Evolutionary conservation across 2,113 vertebrate genomes (phyloP).

Genomic region (Antennarius striatus): DNA sequence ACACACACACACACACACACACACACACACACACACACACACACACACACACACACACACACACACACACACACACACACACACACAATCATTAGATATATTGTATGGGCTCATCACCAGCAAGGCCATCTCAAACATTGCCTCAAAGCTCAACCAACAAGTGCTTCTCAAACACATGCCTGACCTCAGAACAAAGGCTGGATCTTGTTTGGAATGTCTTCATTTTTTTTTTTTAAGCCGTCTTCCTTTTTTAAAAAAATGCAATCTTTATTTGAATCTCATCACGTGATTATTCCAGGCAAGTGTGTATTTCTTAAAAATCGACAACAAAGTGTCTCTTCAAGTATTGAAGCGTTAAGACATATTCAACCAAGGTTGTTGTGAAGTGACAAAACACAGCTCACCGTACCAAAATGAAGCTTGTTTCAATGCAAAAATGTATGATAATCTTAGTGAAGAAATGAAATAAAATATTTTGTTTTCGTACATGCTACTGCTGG

Average conservation of each 20-base stretch:
- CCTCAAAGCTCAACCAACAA: slow-evolving; percentile 80
- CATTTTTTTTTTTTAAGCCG: slow-evolving; percentile 50
- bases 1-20: slow-evolving; percentile 16
- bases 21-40: slow-evolving; percentile 32
- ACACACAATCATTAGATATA: slow-evolving; percentile 16
- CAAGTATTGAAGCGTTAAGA: slow-evolving; percentile 48
- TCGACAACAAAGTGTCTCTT: slow-evolving; percentile 46
- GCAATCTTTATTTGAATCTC: slow-evolving; percentile 42
- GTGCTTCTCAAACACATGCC: slow-evolving; percentile 78
- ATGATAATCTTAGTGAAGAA: slow-evolving; percentile 65
- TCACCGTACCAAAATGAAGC: slow-evolving; percentile 71
- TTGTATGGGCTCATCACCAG: slow-evolving; percentile 72
- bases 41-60: slow-evolving; percentile 49
- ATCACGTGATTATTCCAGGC: slow-evolving; percentile 42
- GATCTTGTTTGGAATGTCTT: slow-evolving; percentile 66
- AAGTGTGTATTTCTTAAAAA: slow-evolving; percentile 40
- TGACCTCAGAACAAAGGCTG: slow-evolving; percentile 65
- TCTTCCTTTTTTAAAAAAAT: slow-evolving; percentile 69
- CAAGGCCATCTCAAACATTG: slow-evolving; percentile 77
- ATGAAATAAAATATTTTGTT: slow-evolving; percentile 78
- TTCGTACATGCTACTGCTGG: slow-evolving; percentile 52
- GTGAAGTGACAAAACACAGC: slow-evolving; percentile 47
- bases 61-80: slow-evolving; percentile 16
- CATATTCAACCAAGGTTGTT: slow-evolving; percentile 62
- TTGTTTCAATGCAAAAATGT: slow-evolving; percentile 78